phyloP scores from a whole-genome alignment of 2,888 invertebrate species.

The Punctoribates punctum region DNA sequence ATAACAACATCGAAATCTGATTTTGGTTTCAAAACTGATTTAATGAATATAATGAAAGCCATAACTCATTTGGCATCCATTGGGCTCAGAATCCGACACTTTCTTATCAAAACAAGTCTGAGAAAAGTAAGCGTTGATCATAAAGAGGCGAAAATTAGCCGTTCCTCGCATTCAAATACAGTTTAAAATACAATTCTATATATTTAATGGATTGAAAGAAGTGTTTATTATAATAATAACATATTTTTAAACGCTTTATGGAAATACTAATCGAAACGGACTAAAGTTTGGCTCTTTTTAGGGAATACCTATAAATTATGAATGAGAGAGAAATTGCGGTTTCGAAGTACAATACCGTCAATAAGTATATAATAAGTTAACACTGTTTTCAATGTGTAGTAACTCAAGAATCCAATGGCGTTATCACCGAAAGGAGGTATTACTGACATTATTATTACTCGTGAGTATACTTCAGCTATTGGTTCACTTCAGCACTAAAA shows the following conservation, averaged over 20 bases:
- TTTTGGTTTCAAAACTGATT: too few relatives aligned
- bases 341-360: slow-evolving; percentile 20
- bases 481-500: slow-evolving; percentile 2
- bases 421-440: slow-evolving; percentile 29
- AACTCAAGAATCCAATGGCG: slow-evolving; percentile 24
- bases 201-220: background rate
- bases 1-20: too few relatives aligned
- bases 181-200: background rate
- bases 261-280: slow-evolving; percentile 8
- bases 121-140: too few relatives aligned
- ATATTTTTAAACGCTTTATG: background rate
- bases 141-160: too few relatives aligned
- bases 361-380: slow-evolving; percentile 8
- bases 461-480: background rate
- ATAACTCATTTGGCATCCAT: too few relatives aligned
- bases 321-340: slow-evolving; percentile 29
- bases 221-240: slow-evolving; percentile 20
- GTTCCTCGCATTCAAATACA: too few relatives aligned
- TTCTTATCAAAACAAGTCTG: too few relatives aligned
- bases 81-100: too few relatives aligned
- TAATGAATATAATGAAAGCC: too few relatives aligned
- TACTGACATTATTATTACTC: slow-evolving; percentile 29
- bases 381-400: background rate
- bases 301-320: background rate
- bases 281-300: background rate